Evolutionary conservation across 2,888 invertebrate species (phyloP).

Genomic region (Lumbricus terrestris): DNA sequence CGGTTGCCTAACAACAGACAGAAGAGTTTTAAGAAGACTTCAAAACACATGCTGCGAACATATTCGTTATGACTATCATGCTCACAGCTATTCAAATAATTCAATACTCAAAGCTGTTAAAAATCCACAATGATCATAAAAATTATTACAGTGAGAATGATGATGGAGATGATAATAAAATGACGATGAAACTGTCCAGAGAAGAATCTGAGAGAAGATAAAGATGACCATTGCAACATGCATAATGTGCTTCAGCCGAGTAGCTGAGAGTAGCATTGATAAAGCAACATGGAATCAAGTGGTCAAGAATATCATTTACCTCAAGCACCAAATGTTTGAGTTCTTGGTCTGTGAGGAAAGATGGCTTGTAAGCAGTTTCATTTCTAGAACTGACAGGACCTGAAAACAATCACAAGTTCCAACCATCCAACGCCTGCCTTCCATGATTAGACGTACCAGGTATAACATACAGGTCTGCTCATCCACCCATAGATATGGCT

Average conservation of each 20-base stretch:
- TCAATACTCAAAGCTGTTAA: not conserved
- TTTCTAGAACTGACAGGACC: conserved; percentile 90
- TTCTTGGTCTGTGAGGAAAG: conserved; percentile 98
- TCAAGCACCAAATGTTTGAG: conserved; percentile 96
- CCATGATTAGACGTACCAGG: too few relatives aligned
- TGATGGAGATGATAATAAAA: too few relatives aligned
- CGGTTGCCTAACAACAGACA: conserved; percentile 73
- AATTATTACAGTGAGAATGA: not conserved
- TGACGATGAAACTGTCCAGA: not conserved
- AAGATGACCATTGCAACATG: not conserved
- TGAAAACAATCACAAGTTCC: conserved; percentile 53
- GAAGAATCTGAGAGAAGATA: not conserved
- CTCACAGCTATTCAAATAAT: not conserved
- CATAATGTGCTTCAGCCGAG: not conserved
- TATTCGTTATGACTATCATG: not conserved
- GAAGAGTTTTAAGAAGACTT: not conserved
- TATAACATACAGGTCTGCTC: not conserved
- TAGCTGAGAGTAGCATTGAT: not conserved
- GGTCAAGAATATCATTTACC: conserved; percentile 46
- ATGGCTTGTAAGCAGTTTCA: conserved; percentile 96
- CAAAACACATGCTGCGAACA: not conserved
- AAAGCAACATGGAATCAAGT: not conserved
- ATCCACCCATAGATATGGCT: not conserved
- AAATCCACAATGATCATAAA: not conserved
- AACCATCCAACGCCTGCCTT: not conserved